A percentile compares a stretch with the other conserved stretches of the same genome.
These are phyloP conservation scores for Coccyzus lansbergi DNA, from an alignment of 2,797 vertebrate genomes.

Conservation along the genomic window DNA sequence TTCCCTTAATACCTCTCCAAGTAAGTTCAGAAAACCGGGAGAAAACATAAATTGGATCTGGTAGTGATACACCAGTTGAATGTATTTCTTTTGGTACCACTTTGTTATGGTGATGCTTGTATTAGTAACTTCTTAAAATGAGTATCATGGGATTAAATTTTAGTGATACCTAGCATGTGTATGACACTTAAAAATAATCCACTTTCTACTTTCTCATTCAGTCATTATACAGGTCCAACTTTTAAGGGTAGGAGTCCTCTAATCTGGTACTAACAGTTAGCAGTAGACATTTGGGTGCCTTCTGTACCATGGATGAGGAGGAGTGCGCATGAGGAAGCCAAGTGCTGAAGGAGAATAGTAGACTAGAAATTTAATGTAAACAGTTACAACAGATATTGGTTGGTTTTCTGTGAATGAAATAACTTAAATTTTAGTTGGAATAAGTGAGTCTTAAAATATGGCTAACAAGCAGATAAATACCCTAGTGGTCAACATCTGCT, in stretches of 20 bases:
- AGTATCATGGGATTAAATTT: neutral
- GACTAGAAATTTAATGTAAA: neutral
- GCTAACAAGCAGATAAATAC: neutral
- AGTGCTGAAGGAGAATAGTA: neutral
- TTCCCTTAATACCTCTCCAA: neutral
- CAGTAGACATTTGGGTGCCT: neutral
- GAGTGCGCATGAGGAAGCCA: neutral
- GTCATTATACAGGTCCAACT: neutral
- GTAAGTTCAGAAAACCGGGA: neutral
- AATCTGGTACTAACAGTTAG: neutral
- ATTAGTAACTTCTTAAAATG: neutral
- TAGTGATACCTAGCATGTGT: neutral
- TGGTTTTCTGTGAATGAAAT: neutral
- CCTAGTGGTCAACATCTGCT: neutral
- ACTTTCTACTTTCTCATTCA: neutral
- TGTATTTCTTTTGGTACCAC: neutral
- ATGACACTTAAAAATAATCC: neutral
- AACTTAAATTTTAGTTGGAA: neutral
- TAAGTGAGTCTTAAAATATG: neutral
- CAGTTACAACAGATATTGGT: neutral
- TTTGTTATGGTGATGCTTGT: neutral
- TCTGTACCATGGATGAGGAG: neutral
- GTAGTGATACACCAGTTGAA: neutral
- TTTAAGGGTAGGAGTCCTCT: neutral
- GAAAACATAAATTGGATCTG: neutral